phyloP scores from a whole-genome alignment of 1,140 invertebrate genomes.

The Drosophila mojavensis region DNA sequence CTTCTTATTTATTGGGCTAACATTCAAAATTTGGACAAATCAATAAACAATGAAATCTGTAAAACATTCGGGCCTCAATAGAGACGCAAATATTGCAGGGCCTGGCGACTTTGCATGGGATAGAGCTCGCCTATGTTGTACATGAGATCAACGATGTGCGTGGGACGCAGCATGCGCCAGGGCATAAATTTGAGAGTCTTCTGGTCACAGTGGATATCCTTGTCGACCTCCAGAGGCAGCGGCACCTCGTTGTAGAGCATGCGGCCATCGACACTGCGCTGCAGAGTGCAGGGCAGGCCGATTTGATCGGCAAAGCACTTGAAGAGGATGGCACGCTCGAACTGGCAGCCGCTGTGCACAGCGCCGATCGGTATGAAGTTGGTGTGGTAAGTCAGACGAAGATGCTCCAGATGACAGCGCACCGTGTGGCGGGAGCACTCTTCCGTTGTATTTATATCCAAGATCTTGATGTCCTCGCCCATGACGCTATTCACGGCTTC shows the following conservation, averaged over 20 bases:
- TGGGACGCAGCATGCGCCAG: constrained; percentile 85
- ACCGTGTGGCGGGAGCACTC: constrained; percentile 84
- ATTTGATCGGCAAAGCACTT: constrained; percentile 88
- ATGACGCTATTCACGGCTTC: constrained; percentile 61
- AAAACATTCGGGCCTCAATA: constrained; percentile 34
- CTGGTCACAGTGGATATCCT: constrained; percentile 72
- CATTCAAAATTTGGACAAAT: constrained; percentile 43
- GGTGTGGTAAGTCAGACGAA: constrained; percentile 69
- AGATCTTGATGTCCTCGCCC: constrained; percentile 47
- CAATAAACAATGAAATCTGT: background rate
- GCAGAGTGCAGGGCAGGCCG: constrained; percentile 86
- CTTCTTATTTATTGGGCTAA: constrained; percentile 17
- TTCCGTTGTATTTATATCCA: constrained; percentile 72
- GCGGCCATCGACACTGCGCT: constrained; percentile 85
- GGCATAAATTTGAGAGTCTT: constrained; percentile 84
- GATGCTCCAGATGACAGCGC: constrained; percentile 83
- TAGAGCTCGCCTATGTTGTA: constrained; percentile 85
- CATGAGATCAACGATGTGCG: constrained; percentile 87
- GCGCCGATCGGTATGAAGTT: constrained; percentile 86
- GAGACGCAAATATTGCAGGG: constrained; percentile 75
- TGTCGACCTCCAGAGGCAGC: constrained; percentile 84
- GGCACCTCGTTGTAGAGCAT: constrained; percentile 87
- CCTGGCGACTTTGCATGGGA: constrained; percentile 84
- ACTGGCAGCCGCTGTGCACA: constrained; percentile 86
- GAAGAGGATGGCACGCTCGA: constrained; percentile 88